Conservation (phyloP, 2,797 vertebrate species). For the Acestrorhynchus altus region DNA sequence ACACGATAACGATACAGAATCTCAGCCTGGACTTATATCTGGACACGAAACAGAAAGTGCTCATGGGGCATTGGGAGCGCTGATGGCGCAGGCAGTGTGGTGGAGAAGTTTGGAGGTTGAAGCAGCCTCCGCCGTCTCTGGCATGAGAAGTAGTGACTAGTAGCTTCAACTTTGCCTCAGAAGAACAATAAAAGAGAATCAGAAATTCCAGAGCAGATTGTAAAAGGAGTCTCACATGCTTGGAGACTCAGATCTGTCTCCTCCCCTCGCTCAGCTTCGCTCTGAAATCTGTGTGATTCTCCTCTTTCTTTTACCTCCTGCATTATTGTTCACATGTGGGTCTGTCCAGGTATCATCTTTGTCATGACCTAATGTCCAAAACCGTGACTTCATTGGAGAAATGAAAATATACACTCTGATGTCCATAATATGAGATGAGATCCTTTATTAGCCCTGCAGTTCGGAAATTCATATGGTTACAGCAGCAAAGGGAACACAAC, state of each 20-base stretch:
- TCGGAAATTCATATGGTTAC: no score
- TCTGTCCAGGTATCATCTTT: background rate
- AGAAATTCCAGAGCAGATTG: constrained; percentile 68
- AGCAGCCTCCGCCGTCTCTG: constrained; percentile 32
- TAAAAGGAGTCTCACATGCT: constrained; percentile 62
- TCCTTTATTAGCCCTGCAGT: no score
- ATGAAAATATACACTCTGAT: background rate
- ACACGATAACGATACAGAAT: constrained; percentile 13
- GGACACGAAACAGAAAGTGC: background rate
- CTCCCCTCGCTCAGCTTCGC: constrained; percentile 46
- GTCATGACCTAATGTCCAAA: background rate
- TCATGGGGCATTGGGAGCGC: background rate
- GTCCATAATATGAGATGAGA: no score
- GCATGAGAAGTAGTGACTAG: constrained; percentile 44
- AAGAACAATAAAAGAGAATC: constrained; percentile 68
- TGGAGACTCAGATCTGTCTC: constrained; percentile 48
- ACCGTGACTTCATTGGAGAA: background rate
- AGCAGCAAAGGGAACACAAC: no score
- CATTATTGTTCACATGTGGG: background rate
- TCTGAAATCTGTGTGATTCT: constrained; percentile 35
- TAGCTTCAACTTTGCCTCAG: constrained; percentile 52
- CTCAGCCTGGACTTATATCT: background rate
- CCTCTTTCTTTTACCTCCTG: constrained; percentile 27
- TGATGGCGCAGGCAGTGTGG: constrained; percentile 15
- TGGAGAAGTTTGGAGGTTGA: constrained; percentile 33